phyloP scores from a whole-genome alignment of 2,888 invertebrate species.

The Rhynchonema sp. region DNA sequence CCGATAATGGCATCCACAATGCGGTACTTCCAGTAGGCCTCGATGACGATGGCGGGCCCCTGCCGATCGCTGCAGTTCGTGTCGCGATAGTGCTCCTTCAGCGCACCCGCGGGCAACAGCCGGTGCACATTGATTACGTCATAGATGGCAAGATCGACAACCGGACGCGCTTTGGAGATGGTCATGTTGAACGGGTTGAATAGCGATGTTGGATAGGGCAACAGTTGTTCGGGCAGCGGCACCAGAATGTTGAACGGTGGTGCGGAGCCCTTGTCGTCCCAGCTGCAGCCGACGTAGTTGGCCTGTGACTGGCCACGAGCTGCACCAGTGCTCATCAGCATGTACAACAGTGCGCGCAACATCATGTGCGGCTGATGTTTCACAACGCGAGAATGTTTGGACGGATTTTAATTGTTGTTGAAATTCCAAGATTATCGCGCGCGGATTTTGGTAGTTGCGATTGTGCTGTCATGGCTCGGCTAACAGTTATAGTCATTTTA shows the following conservation, averaged over 20 bases:
- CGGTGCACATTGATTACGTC: not conserved
- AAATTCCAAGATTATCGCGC: too few relatives aligned
- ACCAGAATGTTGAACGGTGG: not conserved
- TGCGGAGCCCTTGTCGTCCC: too few relatives aligned
- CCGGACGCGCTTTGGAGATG: not conserved
- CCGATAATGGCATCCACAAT: conserved; percentile 57
- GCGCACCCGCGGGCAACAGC: not conserved
- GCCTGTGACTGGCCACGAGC: too few relatives aligned
- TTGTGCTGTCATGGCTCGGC: too few relatives aligned
- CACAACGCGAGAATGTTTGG: too few relatives aligned
- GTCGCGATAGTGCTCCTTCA: not conserved
- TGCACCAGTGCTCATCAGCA: too few relatives aligned
- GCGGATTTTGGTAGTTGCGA: too few relatives aligned
- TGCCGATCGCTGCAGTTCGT: not conserved
- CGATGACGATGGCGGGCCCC: not conserved
- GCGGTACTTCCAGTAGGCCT: not conserved
- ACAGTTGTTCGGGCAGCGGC: not conserved
- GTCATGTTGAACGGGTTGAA: not conserved
- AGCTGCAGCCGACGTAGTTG: too few relatives aligned
- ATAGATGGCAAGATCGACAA: not conserved
- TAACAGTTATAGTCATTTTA: too few relatives aligned
- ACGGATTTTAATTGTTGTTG: too few relatives aligned
- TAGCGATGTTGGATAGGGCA: not conserved
- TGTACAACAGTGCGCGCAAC: too few relatives aligned
- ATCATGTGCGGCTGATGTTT: too few relatives aligned